Conservation (phyloP, 2,797 vertebrate genomes). For the Poeciliopsis gracilis region DNA sequence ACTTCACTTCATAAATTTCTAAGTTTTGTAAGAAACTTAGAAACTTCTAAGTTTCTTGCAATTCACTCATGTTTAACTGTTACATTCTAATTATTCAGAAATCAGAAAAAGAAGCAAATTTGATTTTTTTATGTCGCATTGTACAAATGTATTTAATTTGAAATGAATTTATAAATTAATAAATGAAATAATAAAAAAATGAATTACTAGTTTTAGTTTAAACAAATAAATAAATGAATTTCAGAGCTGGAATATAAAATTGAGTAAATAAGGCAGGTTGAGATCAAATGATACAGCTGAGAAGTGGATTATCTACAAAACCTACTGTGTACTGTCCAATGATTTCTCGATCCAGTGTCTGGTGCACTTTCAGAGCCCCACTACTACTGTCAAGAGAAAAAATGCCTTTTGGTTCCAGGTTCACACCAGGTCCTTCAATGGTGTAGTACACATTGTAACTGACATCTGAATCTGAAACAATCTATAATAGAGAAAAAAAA, state of each 20-base stretch:
- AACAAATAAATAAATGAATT: too few relatives aligned
- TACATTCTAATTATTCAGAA: not conserved
- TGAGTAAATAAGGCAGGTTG: too few relatives aligned
- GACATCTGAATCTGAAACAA: slow-evolving; percentile 56
- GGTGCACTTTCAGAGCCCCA: slow-evolving; percentile 45
- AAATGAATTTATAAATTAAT: not conserved
- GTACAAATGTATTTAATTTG: not conserved
- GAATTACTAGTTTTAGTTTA: not conserved
- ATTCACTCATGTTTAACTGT: not conserved
- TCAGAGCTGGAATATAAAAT: not conserved
- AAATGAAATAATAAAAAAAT: not conserved
- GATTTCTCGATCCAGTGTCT: slow-evolving; percentile 64
- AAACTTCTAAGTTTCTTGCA: not conserved
- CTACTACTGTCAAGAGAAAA: not conserved
- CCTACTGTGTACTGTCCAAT: slow-evolving; percentile 52
- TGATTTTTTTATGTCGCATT: not conserved
- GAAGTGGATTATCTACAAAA: not conserved
- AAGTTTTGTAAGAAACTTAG: too few relatives aligned
- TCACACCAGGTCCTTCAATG: slow-evolving; percentile 58
- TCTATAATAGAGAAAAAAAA: slow-evolving; percentile 34
- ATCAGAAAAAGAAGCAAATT: not conserved
- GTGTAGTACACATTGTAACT: slow-evolving; percentile 29
- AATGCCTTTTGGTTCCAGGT: slow-evolving; percentile 6
- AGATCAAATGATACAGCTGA: not conserved
- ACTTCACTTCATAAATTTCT: too few relatives aligned